phyloP scores from a whole-genome alignment of 2,888 invertebrate species.

The Cartodere bifasciata region DNA sequence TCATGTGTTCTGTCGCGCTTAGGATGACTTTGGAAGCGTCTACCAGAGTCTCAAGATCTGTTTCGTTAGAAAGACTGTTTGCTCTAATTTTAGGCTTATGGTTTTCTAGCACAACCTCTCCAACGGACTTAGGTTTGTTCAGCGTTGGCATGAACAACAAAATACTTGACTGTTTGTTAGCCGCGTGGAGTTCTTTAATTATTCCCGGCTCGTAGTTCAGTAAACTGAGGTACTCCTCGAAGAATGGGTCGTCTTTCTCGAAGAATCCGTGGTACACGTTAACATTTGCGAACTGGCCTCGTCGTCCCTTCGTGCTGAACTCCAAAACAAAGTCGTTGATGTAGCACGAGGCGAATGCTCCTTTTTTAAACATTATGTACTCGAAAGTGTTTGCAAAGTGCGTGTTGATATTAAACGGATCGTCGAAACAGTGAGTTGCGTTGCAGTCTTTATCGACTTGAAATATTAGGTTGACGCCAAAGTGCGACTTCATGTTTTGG shows the following conservation, averaged over 20 bases:
- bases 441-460: conserved; percentile 14
- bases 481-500: conserved; percentile 78
- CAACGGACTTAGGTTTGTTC: conserved; percentile 36
- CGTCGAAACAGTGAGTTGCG: conserved; percentile 9
- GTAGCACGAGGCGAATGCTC: conserved; percentile 34
- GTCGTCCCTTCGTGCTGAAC: conserved; percentile 31
- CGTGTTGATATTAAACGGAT: conserved; percentile 8
- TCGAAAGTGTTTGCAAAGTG: conserved; percentile 26
- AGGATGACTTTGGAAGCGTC: no score
- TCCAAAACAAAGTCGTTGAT: conserved; percentile 38
- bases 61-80: no score
- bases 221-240: no score
- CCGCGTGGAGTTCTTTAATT: conserved; percentile 13
- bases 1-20: no score
- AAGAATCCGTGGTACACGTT: conserved; percentile 16
- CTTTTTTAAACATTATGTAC: conserved; percentile 38
- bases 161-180: conserved; percentile 13
- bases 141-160: conserved; percentile 19
- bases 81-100: no score
- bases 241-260: conserved; percentile 26
- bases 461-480: conserved; percentile 47
- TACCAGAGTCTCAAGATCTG: no score
- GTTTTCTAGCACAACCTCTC: conserved; percentile 36
- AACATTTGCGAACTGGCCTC: conserved; percentile 23
- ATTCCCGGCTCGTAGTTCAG: no score